Evolutionary conservation across 2,888 invertebrate species (phyloP), one percentile per base, ranked within the genome.

Genomic region (Mythimna albipuncta): DNA sequence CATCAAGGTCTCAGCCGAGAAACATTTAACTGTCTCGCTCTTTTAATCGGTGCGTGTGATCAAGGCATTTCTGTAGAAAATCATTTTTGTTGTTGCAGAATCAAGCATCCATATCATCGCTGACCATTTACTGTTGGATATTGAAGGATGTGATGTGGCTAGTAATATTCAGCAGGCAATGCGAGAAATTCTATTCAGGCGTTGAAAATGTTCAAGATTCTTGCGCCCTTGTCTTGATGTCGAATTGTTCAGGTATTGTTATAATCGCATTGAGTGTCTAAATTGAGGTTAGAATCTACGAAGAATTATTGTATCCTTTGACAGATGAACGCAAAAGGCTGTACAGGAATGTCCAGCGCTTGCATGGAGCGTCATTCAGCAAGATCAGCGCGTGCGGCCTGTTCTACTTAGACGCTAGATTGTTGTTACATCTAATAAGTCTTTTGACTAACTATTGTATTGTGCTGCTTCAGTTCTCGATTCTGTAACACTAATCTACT

Each of bases 321-420:
- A 11, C 10, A 58, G 58, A 35, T 35, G 35, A 58, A 2, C 6
- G 19, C 35, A 58, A 38, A 35, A 35, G 19, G 10, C n/a, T 19
- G 58, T 58, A n/a, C 35, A 58, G n/a, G 35, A 58, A 58, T 35
- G 35, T 58, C 19, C 35, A n/a, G 58, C 35, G n/a, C n/a, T n/a
- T 58, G 58, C 58, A 58, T 58, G 35, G 35, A 19, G 58, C 58
- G 11, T 58, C 58, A n/a, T 58, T 58, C 19, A 58, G 58, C 58
- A 58, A 58, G 58, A n/a, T 58, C 11, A 38, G 58, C 2, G 58
- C 58, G 19, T 35, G 58, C 10, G 58, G 58, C 58, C 58, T 58
- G 35, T 58, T 58, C 58, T 58, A 58, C 58, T 19, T 58, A 2
- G 35, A 58, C 35, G 58, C 58, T 19, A 35, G 5, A 10, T 10